Base-by-base conservation (phyloP, 2,797 vertebrate species). In the Kryptolebias ocellatus region DNA sequence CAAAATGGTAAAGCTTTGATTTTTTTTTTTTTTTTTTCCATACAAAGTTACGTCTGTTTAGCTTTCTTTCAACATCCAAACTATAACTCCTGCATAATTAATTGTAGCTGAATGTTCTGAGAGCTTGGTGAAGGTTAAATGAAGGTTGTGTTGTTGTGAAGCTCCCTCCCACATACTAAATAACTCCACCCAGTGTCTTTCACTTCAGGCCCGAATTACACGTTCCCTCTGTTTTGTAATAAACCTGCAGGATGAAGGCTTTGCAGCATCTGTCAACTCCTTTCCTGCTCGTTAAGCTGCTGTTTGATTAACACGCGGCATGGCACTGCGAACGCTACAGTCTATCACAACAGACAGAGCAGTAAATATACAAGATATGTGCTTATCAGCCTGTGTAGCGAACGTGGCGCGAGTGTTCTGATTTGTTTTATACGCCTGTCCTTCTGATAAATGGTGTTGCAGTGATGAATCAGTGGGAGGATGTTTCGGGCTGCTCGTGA, bases 401-500 rank as follows among this genome's bases (percentile, higher is more conserved):
- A 24, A 37, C 17, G 57, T 28, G 1, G 70, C 57, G 70, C 29
- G 28, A 75, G 47, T 4, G 6, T 62, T 74, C 74, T 47, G 74
- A 68, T 77, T 71, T 77, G 53, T 54, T 47, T 53, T 57, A 50
- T n/a, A 45, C 50, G 29, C 62, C 56, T 2, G 5, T 66, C 57
- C 55, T 55, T 42, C 46, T 80, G 75, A 80, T 70, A 61, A 83
- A 76, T 58, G 70, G 49, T 17, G 59, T 53, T 44, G 53, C 42
- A 64, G 67, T 74, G 78, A 81, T 37, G 57, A 70, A 83, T 78
- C 55, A 67, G 61, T 60, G 45, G 71, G 53, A 62, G 76, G 63
- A 62, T 46, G 56, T 60, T 63, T 60, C 64, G 44, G 59, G 10
- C 0, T 56, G 55, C 18, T 8, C 53, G 34, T 12, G 18, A 73